A percentile compares a stretch with the other conserved stretches of the same genome.
Evolutionary conservation across 2,797 vertebrate species (phyloP).

Genomic region (Bryconaethiops microstoma): DNA sequence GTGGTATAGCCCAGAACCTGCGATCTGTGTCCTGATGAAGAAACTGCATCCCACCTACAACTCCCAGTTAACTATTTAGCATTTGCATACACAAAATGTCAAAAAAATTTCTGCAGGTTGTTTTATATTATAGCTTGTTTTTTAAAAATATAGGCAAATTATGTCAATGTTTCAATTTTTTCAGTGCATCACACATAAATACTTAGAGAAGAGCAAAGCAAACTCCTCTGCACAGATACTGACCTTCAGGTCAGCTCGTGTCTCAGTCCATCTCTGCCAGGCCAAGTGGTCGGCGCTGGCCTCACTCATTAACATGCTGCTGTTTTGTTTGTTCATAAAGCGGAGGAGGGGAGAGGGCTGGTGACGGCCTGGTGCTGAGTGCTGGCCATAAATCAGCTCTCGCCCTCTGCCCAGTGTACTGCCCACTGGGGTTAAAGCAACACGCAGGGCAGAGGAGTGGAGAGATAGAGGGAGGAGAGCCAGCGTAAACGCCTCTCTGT

Average conservation of each 20-base stretch:
- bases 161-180: background rate
- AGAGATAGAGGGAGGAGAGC: constrained; percentile 67
- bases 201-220: background rate
- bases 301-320: constrained; percentile 6
- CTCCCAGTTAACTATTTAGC: background rate
- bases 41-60: constrained; percentile 5
- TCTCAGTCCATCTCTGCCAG: constrained; percentile 4
- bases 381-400: constrained; percentile 74
- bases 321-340: constrained; percentile 48
- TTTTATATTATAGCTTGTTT: background rate
- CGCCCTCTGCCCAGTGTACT: constrained; percentile 70
- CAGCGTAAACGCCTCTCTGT: constrained; percentile 61
- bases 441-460: constrained; percentile 53
- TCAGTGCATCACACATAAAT: no score
- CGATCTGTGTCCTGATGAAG: background rate
- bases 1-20: background rate
- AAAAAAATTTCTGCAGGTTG: background rate
- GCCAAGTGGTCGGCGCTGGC: background rate
- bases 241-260: background rate
- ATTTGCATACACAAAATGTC: constrained; percentile 32
- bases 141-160: background rate
- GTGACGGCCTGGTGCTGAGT: constrained; percentile 67
- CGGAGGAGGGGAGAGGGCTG: constrained; percentile 74
- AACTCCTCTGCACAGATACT: background rate
- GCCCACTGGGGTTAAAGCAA: constrained; percentile 81